Evolutionary conservation across 1,140 invertebrate genomes (phyloP), one percentile per base, ranked within the genome.

Genomic region (Tetramorium alpestre): DNA sequence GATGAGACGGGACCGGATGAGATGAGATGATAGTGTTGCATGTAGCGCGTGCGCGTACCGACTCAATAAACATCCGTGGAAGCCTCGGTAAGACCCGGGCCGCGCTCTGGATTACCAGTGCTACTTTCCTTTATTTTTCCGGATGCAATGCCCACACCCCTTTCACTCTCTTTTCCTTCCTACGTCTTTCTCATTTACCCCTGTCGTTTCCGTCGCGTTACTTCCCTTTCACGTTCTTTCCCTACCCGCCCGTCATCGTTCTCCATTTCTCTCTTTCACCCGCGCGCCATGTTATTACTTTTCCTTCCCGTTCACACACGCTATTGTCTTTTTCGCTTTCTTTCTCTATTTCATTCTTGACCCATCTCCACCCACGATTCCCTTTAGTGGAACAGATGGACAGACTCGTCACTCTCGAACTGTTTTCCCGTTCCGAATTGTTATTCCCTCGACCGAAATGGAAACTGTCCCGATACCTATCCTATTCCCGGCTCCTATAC

Each of bases 21-120:
- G 91, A 92, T 91, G 92, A 90, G 90, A 91, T 91, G 90, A 91
- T 90, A 88, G 87, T 89, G 90, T 88, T 92, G 87, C 86, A 88
- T 90, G 89, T 88, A 89, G 92, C 94, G 93, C 92, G 92, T 93
- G 93, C 93, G 93, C 93, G 87, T 85, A 86, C 88, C 89, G 91
- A 94, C 93, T 94, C 94, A 94, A 94, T 94, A 95, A 95, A 94
- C 94, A 94, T 94, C 92, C 92, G 90, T 87, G 91, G 90, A 92
- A 94, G 91, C 91, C 91, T 85, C 78, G 91, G 93, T 94, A 95
- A 95, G 92, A 91, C 93, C 92, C 91, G 91, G 89, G 92, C 93
- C 88, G 90, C 93, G 92, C 92, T 94, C 93, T 94, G 94, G 94
- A 95, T 94, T 94, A 95, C 93, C 82, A 85, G 56, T 80, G 89